These are phyloP conservation scores for Urocyon cinereoargenteus DNA, from an alignment of 2,797 vertebrate species.

Conservation along the genomic window DNA sequence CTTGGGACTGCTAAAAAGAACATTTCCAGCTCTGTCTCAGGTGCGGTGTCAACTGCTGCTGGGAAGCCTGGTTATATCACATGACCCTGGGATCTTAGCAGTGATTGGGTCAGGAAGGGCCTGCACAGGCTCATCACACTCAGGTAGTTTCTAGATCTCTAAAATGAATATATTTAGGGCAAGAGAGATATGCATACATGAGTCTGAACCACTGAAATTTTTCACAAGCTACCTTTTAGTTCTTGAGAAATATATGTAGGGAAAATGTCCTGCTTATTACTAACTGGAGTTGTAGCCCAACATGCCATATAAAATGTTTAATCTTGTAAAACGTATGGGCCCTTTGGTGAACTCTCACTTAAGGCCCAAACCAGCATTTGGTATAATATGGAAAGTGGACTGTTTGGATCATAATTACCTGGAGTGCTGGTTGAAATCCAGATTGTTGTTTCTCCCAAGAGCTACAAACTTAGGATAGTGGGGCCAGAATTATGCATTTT, in stretches of 20 bases:
- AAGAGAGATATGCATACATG: neutral
- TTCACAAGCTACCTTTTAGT: neutral
- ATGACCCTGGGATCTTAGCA: rapidly evolving
- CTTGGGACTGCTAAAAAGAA: neutral
- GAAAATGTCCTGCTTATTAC: neutral
- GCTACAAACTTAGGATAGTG: neutral
- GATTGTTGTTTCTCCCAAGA: neutral
- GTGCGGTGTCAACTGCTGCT: neutral
- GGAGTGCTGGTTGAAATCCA: neutral
- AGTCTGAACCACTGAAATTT: neutral
- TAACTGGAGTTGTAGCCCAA: neutral
- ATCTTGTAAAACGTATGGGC: neutral
- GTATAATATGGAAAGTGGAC: neutral
- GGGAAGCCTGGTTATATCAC: neutral
- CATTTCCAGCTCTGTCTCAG: neutral
- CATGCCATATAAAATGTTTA: neutral
- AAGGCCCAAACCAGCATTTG: neutral
- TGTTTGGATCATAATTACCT: neutral
- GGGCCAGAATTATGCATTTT: neutral
- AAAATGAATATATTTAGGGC: neutral
- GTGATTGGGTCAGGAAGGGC: neutral
- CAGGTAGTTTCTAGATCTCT: neutral
- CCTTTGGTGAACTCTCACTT: neutral
- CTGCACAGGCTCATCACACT: too few species aligned
- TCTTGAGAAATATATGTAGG: neutral